phyloP scores from a whole-genome alignment of 2,797 vertebrate species.

The Amniataba percoides region DNA sequence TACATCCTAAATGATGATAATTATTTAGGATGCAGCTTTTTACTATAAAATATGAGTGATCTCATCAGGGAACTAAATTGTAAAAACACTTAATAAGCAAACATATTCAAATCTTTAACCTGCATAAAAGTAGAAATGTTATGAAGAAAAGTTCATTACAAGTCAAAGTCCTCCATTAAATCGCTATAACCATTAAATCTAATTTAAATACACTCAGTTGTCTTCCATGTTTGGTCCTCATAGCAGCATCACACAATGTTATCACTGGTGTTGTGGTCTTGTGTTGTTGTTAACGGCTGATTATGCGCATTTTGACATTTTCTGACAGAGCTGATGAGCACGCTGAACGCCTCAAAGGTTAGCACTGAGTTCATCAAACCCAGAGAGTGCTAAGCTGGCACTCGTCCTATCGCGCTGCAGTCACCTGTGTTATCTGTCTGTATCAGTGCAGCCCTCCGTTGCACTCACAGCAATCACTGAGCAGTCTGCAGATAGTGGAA shows the following conservation, averaged over 20 bases:
- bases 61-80: background rate
- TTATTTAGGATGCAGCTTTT: no score
- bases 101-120: background rate
- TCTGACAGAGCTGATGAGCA: conserved; percentile 9
- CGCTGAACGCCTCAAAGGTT: conserved; percentile 9
- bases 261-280: background rate
- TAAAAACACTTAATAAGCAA: background rate
- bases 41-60: background rate
- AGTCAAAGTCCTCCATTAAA: background rate
- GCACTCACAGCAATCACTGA: conserved; percentile 53
- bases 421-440: conserved; percentile 53
- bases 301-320: conserved; percentile 9
- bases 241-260: background rate
- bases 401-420: conserved; percentile 27
- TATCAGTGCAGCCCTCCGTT: conserved; percentile 31
- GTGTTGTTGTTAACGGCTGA: background rate
- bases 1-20: background rate
- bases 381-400: background rate
- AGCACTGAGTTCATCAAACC: conserved; percentile 20
- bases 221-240: background rate
- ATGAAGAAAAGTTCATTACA: background rate
- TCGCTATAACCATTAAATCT: no score
- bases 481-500: conserved; percentile 45
- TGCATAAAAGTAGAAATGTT: background rate
- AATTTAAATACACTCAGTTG: background rate